Percentiles rank a stretch among this genome's conserved stretches.
phyloP scores from a whole-genome alignment of 2,888 invertebrate species.

The Tetropium fuscum region DNA sequence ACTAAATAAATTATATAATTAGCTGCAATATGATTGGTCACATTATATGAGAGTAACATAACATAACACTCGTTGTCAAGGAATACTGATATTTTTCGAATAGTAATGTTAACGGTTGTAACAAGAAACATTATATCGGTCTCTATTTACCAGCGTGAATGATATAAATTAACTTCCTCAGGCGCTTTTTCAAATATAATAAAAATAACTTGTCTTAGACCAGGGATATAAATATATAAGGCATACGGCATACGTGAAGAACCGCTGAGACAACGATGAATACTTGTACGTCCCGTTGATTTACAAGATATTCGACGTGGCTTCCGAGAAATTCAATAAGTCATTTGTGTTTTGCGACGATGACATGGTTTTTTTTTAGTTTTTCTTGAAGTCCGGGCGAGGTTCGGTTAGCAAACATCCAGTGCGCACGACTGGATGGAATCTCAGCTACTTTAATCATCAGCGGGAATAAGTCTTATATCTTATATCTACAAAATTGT shows the following conservation, averaged over 20 bases:
- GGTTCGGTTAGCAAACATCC: not conserved
- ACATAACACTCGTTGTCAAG: no score
- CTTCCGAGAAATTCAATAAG: slow-evolving; percentile 29
- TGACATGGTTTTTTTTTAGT: slow-evolving; percentile 5
- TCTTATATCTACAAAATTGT: no score
- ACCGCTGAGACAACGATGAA: slow-evolving; percentile 22
- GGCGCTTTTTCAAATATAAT: slow-evolving; percentile 18
- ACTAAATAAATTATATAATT: no score
- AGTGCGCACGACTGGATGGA: slow-evolving; percentile 1
- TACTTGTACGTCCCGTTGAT: slow-evolving; percentile 27
- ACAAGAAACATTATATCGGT: no score
- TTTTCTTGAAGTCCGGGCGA: slow-evolving; percentile 2
- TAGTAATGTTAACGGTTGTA: no score
- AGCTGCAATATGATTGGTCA: no score
- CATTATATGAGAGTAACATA: no score
- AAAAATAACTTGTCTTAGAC: slow-evolving; percentile 12
- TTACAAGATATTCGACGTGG: slow-evolving; percentile 32
- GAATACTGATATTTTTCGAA: no score
- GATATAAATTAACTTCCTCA: slow-evolving; percentile 19
- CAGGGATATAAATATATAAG: slow-evolving; percentile 29
- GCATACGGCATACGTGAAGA: slow-evolving; percentile 29
- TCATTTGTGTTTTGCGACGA: slow-evolving; percentile 17
- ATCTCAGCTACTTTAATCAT: not conserved
- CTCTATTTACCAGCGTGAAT: not conserved
- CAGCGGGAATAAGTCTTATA: no score